Base-by-base conservation (phyloP, 1,140 invertebrate species). In the Bilobella aurantiaca region DNA sequence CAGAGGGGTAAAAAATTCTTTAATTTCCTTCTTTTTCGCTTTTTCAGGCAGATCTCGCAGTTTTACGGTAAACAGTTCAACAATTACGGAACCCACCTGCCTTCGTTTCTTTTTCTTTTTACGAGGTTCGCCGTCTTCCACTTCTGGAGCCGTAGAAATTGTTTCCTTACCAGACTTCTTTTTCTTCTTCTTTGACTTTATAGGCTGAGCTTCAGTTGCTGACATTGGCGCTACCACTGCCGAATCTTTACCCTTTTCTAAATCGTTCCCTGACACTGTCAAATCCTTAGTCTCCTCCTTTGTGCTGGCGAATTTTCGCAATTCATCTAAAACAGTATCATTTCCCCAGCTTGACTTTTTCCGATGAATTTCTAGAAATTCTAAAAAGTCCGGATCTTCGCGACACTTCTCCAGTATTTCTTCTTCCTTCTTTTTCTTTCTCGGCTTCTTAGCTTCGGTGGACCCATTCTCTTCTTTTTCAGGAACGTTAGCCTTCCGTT, bases 311-410 rank as follows among this genome's bases (percentile, higher is more conserved):
- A 61, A 65, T 65, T 73, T 53, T 68, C 69, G 65, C 59, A 73
- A 63, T 23, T 64, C 56, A 29, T 66, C 64, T 27, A 67, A 59
- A n/a, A 70, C 49, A 28, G 80, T 77, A 74, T 89, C 86, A 77
- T 91, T 88, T 34, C 81, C 83, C 87, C 87, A 90, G 5, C 84
- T 69, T 78, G 79, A 75, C 77, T 80, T 67, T 68, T 81, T 81
- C 46, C 82, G 75, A 78, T 95, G 90, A 56, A 85, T 82, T 79
- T 90, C 83, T 72, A 96, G 78, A 79, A 93, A 97, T 77, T 96
- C 91, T 68, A 83, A 78, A 80, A 96, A 96, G 63, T 90, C 77
- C 28, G 91, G 88, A 82, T 96, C 92, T 81, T 90, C 83, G 79
- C 89, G 88, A 71, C 92, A 85, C 84, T 85, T 84, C 76, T 84